Evolutionary conservation across 2,113 vertebrate genomes (phyloP).

Genomic region (Theristicus caerulescens): DNA sequence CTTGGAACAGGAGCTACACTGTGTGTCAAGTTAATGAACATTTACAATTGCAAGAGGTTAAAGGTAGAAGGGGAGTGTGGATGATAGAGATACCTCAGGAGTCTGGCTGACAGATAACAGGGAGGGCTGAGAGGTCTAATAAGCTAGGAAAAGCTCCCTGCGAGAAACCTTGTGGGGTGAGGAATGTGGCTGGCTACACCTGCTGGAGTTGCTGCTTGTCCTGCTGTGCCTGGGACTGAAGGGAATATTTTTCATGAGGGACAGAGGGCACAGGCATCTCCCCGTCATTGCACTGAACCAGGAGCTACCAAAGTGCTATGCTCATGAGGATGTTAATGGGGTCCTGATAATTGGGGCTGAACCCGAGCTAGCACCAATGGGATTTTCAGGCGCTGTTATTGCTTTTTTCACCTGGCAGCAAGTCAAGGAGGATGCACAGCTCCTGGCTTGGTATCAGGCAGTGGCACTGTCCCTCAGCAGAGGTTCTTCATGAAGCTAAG

Average conservation of each 20-base stretch:
- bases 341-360: neutral
- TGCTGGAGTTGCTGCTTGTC: neutral
- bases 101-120: neutral
- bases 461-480: neutral
- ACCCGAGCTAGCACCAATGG: neutral
- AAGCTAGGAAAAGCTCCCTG: neutral
- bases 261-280: neutral
- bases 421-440: neutral
- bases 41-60: conserved; percentile 25
- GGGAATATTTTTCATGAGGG: neutral
- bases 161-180: neutral
- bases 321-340: neutral
- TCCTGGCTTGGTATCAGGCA: neutral
- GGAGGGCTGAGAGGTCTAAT: neutral
- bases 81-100: neutral
- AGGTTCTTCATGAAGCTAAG: neutral
- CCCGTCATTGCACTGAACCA: neutral
- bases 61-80: neutral
- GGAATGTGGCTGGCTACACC: neutral
- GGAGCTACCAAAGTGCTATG: neutral
- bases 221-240: neutral
- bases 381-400: neutral
- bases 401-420: neutral
- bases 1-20: neutral
- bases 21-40: neutral